Evolutionary conservation across 1,140 invertebrate genomes (phyloP).

Genomic region (Neodiprion pinetum): DNA sequence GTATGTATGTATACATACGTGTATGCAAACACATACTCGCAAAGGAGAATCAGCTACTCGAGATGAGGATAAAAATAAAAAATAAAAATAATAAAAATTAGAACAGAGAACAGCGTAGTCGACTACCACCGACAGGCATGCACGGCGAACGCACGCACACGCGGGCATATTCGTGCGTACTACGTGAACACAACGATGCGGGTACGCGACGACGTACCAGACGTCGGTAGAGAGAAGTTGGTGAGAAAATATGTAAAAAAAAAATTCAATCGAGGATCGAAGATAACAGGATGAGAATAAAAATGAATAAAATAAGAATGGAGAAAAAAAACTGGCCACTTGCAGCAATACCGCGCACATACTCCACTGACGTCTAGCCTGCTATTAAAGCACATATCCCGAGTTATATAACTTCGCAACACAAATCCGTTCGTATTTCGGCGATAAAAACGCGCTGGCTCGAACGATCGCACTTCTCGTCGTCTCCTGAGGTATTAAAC

Average conservation of each 20-base stretch:
- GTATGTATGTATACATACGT: background rate
- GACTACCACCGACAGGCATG: background rate
- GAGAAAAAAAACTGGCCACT: background rate
- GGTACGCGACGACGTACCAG: constrained; percentile 33
- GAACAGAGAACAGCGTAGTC: background rate
- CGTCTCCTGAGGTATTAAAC: background rate
- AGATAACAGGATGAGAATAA: background rate
- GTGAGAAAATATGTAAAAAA: background rate
- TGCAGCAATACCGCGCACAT: constrained; percentile 8
- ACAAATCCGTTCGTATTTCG: background rate
- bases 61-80: background rate
- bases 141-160: background rate
- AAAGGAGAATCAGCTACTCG: background rate
- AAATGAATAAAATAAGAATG: background rate
- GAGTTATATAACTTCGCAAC: constrained; percentile 44
- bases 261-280: background rate
- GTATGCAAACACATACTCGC: background rate
- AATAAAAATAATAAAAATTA: background rate
- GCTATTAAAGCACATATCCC: constrained; percentile 43
- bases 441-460: background rate
- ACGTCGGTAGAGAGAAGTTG: constrained; percentile 1
- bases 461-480: background rate
- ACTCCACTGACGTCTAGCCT: constrained; percentile 31
- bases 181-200: constrained; percentile 27
- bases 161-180: constrained; percentile 18